A percentile compares a stretch with the other conserved stretches of the same genome.
Conservation (phyloP, 2,113 vertebrate species). For the Ceyx cyanopectus region DNA sequence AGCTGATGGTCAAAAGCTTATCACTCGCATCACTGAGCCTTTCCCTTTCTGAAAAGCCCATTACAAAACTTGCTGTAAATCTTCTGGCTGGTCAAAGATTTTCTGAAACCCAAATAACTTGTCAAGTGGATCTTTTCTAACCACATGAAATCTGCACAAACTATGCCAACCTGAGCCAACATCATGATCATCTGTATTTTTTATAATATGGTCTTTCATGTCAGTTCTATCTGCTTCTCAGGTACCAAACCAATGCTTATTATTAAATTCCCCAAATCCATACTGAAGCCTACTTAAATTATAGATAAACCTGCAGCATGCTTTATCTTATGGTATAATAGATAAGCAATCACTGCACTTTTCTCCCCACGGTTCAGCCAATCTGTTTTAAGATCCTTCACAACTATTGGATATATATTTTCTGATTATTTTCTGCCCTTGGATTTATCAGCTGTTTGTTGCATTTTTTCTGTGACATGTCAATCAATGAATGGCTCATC, state of each 20-base stretch:
- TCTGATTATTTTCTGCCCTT: not conserved
- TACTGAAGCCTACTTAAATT: not conserved
- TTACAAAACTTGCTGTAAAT: not conserved
- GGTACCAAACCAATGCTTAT: not conserved
- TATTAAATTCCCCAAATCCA: not conserved
- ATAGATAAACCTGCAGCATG: not conserved
- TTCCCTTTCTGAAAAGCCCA: not conserved
- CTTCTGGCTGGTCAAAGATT: not conserved
- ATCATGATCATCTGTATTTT: not conserved
- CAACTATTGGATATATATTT: not conserved
- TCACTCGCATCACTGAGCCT: not conserved
- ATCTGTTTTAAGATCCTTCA: not conserved
- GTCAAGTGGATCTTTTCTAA: not conserved
- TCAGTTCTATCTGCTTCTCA: not conserved
- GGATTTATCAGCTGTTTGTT: not conserved
- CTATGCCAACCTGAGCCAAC: not conserved
- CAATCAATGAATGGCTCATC: not conserved
- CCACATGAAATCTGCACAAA: not conserved
- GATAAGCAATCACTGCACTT: not conserved
- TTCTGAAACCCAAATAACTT: not conserved
- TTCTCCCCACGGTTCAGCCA: not conserved
- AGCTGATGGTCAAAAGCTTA: conserved; percentile 26
- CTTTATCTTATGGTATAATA: not conserved
- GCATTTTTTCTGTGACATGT: not conserved
- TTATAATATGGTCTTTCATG: not conserved